A percentile compares a stretch with the other conserved stretches of the same genome.
Evolutionary conservation across 2,113 vertebrate genomes (phyloP).

Genomic region (Phoenicopterus ruber): DNA sequence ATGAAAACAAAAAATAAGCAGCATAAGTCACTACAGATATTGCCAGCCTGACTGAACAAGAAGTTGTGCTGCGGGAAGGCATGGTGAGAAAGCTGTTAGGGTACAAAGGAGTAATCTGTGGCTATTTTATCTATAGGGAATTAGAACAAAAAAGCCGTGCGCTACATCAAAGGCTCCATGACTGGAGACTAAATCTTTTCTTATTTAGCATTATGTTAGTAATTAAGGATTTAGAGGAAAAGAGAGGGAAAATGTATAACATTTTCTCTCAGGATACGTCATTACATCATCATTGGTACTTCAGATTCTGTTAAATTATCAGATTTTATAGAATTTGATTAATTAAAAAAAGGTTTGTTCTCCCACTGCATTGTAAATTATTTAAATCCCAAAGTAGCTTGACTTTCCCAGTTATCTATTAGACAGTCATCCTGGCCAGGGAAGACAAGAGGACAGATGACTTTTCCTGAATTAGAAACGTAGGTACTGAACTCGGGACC

Average conservation of each 20-base stretch:
- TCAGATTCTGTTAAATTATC: constrained; percentile 4
- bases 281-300: neutral
- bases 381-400: constrained; percentile 9
- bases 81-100: constrained; percentile 56
- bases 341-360: constrained; percentile 17
- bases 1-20: constrained; percentile 39
- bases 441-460: neutral
- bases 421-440: neutral
- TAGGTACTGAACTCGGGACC: neutral
- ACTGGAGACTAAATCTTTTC: constrained; percentile 35
- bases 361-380: neutral
- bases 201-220: constrained; percentile 34
- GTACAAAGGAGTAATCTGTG: constrained; percentile 54
- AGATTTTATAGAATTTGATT: neutral
- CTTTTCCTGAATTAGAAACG: constrained; percentile 1
- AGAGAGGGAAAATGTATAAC: neutral
- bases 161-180: constrained; percentile 16
- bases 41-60: constrained; percentile 59
- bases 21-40: constrained; percentile 49
- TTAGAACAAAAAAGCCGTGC: constrained; percentile 25
- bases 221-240: constrained; percentile 40
- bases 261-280: neutral
- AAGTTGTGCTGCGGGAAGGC: constrained; percentile 33
- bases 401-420: constrained; percentile 1
- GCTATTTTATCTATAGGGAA: constrained; percentile 46